A percentile compares a stretch with the other conserved stretches of the same genome.
These are phyloP conservation scores for Hippocampus barbouri DNA, from an alignment of 2,113 vertebrate species.

Conservation along the genomic window DNA sequence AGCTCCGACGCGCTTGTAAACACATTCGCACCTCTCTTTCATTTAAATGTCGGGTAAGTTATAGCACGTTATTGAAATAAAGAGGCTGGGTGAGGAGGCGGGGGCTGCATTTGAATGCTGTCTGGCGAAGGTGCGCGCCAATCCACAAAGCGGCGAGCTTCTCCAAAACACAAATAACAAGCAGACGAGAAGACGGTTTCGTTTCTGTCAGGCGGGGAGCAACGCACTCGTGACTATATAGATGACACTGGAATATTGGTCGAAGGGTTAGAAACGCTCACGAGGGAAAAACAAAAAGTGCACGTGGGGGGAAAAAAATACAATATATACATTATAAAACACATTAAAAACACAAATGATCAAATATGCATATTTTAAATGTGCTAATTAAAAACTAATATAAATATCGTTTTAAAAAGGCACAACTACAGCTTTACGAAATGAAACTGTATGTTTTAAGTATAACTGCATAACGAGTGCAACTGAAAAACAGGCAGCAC, in stretches of 20 bases:
- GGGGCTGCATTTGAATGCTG: conserved; percentile 73
- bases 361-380: too few species aligned
- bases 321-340: too few species aligned
- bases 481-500: too few species aligned
- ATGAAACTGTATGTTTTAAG: too few species aligned
- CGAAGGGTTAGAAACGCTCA: not conserved
- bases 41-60: conserved; percentile 74
- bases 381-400: too few species aligned
- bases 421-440: too few species aligned
- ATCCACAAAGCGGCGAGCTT: conserved; percentile 67
- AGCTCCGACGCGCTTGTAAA: conserved; percentile 65
- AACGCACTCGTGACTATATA: not conserved
- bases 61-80: conserved; percentile 70
- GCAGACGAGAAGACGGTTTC: not conserved
- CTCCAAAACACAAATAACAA: conserved; percentile 28
- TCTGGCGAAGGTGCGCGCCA: conserved; percentile 64
- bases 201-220: conserved; percentile 29
- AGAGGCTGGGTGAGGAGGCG: conserved; percentile 48
- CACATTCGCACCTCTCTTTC: conserved; percentile 72
- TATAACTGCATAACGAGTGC: too few species aligned
- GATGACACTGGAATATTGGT: too few species aligned
- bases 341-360: too few species aligned
- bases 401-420: too few species aligned
- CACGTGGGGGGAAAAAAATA: too few species aligned
- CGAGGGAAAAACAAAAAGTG: not conserved